A percentile compares a stretch with the other conserved stretches of the same genome.
Conservation (phyloP, 2,888 invertebrate genomes). For the Caenorhabditis sulstoni region DNA sequence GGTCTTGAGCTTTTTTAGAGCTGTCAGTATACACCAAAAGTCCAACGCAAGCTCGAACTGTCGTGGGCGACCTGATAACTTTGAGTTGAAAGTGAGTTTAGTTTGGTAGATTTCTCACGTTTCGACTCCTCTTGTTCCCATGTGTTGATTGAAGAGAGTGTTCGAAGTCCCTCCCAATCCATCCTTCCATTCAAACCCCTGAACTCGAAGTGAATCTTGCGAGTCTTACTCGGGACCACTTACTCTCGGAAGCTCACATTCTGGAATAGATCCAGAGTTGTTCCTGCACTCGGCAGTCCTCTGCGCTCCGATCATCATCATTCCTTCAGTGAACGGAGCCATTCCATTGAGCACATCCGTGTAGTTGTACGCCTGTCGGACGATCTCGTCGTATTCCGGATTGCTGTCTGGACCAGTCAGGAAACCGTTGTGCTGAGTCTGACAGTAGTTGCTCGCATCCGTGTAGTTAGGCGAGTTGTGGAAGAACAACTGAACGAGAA, state of each 20-base stretch:
- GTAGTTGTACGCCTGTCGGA: constrained; percentile 24
- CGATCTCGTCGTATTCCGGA: constrained; percentile 24
- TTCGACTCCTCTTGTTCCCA: constrained; percentile 27
- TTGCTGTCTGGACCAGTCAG: constrained; percentile 21
- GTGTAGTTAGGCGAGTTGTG: background rate
- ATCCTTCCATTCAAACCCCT: constrained; percentile 51
- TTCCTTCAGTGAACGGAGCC: constrained; percentile 14
- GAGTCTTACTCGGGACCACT: background rate
- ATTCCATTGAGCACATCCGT: constrained; percentile 12
- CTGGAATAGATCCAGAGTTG: constrained; percentile 2
- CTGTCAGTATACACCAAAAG: constrained; percentile 8
- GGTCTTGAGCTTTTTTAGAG: constrained; percentile 7
- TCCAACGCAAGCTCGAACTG: constrained; percentile 39
- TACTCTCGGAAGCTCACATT: constrained; percentile 11
- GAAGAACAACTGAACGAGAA: background rate
- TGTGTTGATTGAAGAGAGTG: constrained; percentile 32
- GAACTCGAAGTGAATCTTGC: background rate
- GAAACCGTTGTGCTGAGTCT: constrained; percentile 12
- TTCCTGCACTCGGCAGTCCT: constrained; percentile 13
- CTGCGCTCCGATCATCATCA: constrained; percentile 19
- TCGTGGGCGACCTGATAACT: background rate
- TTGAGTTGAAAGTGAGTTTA: background rate
- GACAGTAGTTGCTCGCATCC: constrained; percentile 17
- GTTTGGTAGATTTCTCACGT: constrained; percentile 13
- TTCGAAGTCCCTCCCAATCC: constrained; percentile 42